Evolutionary conservation across 2,113 vertebrate genomes (phyloP), one percentile per base, ranked within the genome.

Genomic region (Leptocoma aspasia): DNA sequence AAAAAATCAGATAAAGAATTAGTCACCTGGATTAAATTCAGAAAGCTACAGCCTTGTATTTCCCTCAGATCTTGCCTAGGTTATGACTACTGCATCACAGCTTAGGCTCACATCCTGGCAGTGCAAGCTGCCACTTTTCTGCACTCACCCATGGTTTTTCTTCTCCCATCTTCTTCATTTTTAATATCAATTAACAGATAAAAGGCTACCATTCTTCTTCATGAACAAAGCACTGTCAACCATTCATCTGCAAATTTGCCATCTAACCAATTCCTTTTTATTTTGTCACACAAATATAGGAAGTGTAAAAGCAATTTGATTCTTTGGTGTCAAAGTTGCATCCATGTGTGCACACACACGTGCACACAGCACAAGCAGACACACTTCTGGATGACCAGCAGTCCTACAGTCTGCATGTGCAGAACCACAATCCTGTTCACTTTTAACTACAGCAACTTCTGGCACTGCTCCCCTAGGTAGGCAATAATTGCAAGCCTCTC

Each of bases 341-440:
- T 18, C 33, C 31, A 0, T 31, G 6, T 45, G 22, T 11, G 15
- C 9, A 24, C 14, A 50, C 5, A 26, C 23, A 59, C 0, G 9
- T 15, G 12, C 24, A 49, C 52, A 72, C 59, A 28, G 11, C 31
- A 18, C 28, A 61, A 3, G 41, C 0, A 68, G 9, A 56, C 10
- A 59, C 8, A 45, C 11, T 53, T 19, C 30, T 72, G 52, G 41
- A 60, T 35, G 35, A 64, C 11, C 49, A 76, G 33, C 56, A 70
- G 33, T 53, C 75, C 56, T 75, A 13, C 18, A 61, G 10, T 41
- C 47, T 70, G 50, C 30, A 73, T 13, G n/a, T 65, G 28, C 45
- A 68, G 79, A 66, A 54, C 22, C 44, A 64, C 54, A 61, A 7
- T 59, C 39, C 71, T 44, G 10, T 26, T 59, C 42, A 20, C 22